Base-by-base conservation (phyloP, 2,113 vertebrate genomes). In the Brachypteracias leptosomus region DNA sequence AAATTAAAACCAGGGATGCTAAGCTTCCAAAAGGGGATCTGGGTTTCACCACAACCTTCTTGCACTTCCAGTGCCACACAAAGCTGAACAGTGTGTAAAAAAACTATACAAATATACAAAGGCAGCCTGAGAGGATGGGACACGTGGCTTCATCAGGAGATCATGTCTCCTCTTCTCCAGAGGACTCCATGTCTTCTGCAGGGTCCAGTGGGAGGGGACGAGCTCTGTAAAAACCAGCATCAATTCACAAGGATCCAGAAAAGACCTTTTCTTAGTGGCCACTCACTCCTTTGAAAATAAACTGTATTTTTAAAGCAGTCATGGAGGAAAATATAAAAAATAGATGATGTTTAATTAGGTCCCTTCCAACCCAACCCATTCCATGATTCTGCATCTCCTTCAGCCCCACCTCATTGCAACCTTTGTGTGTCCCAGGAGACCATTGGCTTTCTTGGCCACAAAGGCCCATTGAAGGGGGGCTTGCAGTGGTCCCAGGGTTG, bases 121-220 rank as follows among this genome's bases (percentile, higher is more conserved):
- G 22, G 18, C 74, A 76, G 42, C 46, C 77, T 1, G 12, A 96
- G 80, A 47, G 66, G 6, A 55, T 88, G 63, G 72, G 31, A 24
- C 6, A 7, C 11, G 6, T 5, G 6, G 63, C n/a, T 85, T 88
- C n/a, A 47, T 88, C 7, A 17, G n/a, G n/a, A n/a, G n/a, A 8
- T 87, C 54, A 52, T 2, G 1, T 19, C 46, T 96, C 65, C 35
- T 98, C 96, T 52, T 97, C 94, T 38, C 90, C 94, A 16, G 49
- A 89, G 59, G 74, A 85, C 13, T 57, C 24, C 3, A 85, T 87
- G 2, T 95, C 95, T 82, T 97, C 85, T 5, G 68, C 62, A 52
- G 96, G 58, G 82, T 91, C 96, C 52, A 86, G 88, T 61, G 93
- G 88, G 94, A 97, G 90, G 55, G 91, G 77, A 25, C 25, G 3